Percentiles rank a stretch among this genome's conserved stretches.
phyloP scores from a whole-genome alignment of 1,140 invertebrate genomes.

The Diachasma alloeum region DNA sequence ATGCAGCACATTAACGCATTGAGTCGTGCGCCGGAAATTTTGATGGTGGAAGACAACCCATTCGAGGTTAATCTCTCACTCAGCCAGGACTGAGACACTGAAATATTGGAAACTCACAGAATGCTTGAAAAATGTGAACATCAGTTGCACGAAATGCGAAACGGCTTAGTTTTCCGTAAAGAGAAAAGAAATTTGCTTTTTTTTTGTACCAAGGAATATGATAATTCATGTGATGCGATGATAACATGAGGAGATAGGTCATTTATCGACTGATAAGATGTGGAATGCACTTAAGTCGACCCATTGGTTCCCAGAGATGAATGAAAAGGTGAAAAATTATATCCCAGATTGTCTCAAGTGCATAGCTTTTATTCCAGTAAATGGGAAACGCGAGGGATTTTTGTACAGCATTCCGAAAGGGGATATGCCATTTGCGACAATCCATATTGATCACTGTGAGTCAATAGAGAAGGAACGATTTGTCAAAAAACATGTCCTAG shows the following conservation, averaged over 20 bases:
- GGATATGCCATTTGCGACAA: conserved; percentile 39
- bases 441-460: conserved; percentile 14
- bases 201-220: conserved; percentile 38
- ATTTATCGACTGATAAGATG: conserved; percentile 35
- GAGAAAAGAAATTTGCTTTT: conserved; percentile 26
- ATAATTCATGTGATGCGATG: too few relatives aligned
- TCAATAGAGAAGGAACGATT: conserved; percentile 41
- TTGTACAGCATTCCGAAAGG: conserved; percentile 34
- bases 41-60: conserved; percentile 10
- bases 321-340: conserved; percentile 31
- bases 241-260: conserved; percentile 38
- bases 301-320: conserved; percentile 38
- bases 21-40: conserved; percentile 30
- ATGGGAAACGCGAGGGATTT: conserved; percentile 16
- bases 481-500: conserved; percentile 32
- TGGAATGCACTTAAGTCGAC: background rate
- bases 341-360: conserved; percentile 39
- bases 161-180: too few relatives aligned
- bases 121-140: conserved; percentile 16
- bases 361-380: conserved; percentile 19
- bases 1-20: too few relatives aligned
- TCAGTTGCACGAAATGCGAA: conserved; percentile 31
- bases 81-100: conserved; percentile 28
- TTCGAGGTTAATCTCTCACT: conserved; percentile 24
- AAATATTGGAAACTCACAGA: conserved; percentile 20